Evolutionary conservation across 2,888 invertebrate genomes (phyloP).

Genomic region (Prosapia bicincta): DNA sequence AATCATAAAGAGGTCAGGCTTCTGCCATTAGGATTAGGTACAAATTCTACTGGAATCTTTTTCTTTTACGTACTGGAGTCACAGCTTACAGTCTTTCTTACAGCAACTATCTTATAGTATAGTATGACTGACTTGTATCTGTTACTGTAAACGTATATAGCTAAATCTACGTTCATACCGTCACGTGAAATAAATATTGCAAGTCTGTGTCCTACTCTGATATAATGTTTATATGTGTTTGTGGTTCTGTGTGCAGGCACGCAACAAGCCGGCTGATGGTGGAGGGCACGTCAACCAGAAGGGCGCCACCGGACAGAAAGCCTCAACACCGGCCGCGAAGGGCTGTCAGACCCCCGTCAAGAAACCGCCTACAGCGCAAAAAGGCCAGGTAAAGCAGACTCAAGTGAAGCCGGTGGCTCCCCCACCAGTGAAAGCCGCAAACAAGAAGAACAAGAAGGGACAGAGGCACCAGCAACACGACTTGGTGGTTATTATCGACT

Average conservation of each 20-base stretch:
- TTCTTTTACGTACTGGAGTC: too few species aligned
- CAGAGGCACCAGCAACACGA: slow-evolving; percentile 78
- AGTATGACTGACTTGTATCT: too few species aligned
- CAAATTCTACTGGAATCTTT: too few species aligned
- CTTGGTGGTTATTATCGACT: slow-evolving; percentile 74
- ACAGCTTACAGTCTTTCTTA: too few species aligned
- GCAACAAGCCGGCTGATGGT: slow-evolving; percentile 79
- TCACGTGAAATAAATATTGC: too few species aligned
- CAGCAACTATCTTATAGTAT: too few species aligned
- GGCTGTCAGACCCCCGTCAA: slow-evolving; percentile 43
- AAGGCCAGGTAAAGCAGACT: slow-evolving; percentile 61
- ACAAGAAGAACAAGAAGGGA: slow-evolving; percentile 65
- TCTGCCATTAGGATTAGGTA: too few species aligned
- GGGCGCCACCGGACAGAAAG: slow-evolving; percentile 40
- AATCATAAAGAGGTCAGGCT: too few species aligned
- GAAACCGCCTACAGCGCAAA: slow-evolving; percentile 65
- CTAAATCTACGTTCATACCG: too few species aligned
- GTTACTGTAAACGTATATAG: too few species aligned
- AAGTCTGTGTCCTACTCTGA: too few species aligned
- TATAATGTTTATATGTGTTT: too few species aligned
- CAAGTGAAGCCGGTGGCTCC: slow-evolving; percentile 16
- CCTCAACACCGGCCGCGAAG: slow-evolving; percentile 41
- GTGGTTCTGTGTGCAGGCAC: slow-evolving; percentile 58
- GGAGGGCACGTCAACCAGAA: slow-evolving; percentile 70
- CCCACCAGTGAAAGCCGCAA: slow-evolving; percentile 42